Base-by-base conservation (phyloP, 2,888 invertebrate species). In the Drosophila paucipuncta region DNA sequence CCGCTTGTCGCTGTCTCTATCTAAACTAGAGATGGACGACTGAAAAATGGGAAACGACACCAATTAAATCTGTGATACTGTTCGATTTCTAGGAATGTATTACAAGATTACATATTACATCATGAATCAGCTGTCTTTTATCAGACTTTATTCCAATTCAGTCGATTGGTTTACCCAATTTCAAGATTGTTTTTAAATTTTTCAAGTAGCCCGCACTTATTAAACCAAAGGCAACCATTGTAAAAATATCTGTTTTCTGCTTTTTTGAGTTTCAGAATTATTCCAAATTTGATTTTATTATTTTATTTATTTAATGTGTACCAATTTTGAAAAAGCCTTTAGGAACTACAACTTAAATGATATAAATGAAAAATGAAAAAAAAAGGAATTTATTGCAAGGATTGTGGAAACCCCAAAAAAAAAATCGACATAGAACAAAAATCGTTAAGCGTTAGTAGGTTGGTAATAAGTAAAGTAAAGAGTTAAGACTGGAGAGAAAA, bases 21-120 rank as follows among this genome's bases (percentile, higher is more conserved):
- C 39, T 4, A 2, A 50, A 10, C 66, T 50, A 68, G 55, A 68
- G 49, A 41, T 57, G 50, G 18, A 41, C 22, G 18, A 7, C 13
- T 16, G 7, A 25, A 4, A 47, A 16, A 16, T 16, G 4, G 1
- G 18, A 2, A 47, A 1, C 1, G 10, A 28, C 1, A 1, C 10
- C 9, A 3, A 18, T 0, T 5, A 28, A 28, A 28, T 50, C 5
- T 9, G 18, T 18, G 50, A 10, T 28, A 18, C 10, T 2, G 0
- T 18, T 37, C 10, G n/a, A 37, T 37, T 37, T 37, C 37, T 37
- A n/a, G 10, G 9, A 41, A n/a, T n/a, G 9, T n/a, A 13, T 22
- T 43, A 1, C 13, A 47, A 22, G 13, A 13, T 22, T 22, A 47
- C 2, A 13, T 7, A 13, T 47, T 7, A 13, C 7, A 47, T 22